phyloP scores from a whole-genome alignment of 92 coral and sea anemone species.

The Paramuricea clavata region DNA sequence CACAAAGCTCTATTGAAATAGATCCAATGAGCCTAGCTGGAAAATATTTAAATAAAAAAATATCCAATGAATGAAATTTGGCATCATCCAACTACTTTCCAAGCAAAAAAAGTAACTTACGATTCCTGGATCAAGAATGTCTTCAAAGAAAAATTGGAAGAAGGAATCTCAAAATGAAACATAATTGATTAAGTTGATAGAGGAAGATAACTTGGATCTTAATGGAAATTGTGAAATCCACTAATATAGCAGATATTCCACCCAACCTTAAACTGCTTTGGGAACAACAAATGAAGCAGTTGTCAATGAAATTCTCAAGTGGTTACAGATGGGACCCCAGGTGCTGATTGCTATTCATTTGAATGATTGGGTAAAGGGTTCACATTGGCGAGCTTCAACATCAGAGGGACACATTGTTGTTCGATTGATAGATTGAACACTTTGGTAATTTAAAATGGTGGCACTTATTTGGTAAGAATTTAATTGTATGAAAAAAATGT shows the following conservation, averaged over 20 bases:
- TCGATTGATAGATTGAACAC: no score
- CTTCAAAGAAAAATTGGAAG: slow-evolving; percentile 2
- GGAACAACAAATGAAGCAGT: slow-evolving; percentile 1
- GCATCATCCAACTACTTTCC: not conserved
- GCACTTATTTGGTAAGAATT: not conserved
- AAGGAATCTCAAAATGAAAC: not conserved
- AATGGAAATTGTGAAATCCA: not conserved
- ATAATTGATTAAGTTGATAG: not conserved
- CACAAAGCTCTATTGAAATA: not conserved
- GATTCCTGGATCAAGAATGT: slow-evolving; percentile 8
- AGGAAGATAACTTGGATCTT: not conserved
- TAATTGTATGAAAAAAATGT: not conserved
- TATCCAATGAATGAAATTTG: no score
- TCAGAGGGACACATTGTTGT: no score
- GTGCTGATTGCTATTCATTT: no score
- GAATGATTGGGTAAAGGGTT: no score
- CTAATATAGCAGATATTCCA: not conserved
- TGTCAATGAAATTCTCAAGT: not conserved
- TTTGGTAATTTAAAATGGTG: not conserved
- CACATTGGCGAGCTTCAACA: no score
- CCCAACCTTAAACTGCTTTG: not conserved
- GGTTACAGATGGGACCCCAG: not conserved
- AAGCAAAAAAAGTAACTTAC: not conserved
- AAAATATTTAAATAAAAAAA: no score
- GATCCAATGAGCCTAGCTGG: not conserved